A percentile compares a stretch with the other conserved stretches of the same genome.
phyloP scores from a whole-genome alignment of 1,140 invertebrate species.

The Medauroidea extradentata region DNA sequence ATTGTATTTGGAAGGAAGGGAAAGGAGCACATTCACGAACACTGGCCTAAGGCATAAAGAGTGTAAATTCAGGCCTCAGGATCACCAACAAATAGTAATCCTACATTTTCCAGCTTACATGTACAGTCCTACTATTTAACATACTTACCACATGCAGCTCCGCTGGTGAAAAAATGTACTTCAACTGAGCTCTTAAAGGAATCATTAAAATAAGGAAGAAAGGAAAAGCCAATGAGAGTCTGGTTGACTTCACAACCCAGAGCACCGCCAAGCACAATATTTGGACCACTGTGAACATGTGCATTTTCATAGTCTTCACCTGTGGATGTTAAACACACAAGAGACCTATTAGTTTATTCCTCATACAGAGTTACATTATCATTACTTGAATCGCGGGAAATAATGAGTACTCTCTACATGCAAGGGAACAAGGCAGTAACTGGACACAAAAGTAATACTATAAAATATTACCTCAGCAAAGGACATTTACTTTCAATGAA shows the following conservation, averaged over 20 bases:
- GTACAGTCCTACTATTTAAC: background rate
- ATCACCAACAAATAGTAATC: background rate
- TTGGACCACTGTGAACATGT: constrained; percentile 84
- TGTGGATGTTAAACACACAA: too few relatives aligned
- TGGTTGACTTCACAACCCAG: constrained; percentile 85
- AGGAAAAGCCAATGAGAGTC: constrained; percentile 81
- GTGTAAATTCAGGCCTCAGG: background rate
- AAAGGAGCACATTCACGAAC: too few relatives aligned
- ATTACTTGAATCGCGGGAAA: too few relatives aligned
- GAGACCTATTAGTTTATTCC: too few relatives aligned
- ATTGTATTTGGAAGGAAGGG: too few relatives aligned
- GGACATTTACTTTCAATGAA: too few relatives aligned
- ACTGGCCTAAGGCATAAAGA: background rate
- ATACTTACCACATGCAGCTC: constrained; percentile 76
- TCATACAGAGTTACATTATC: too few relatives aligned
- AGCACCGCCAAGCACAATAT: constrained; percentile 68
- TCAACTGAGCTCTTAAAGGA: constrained; percentile 72
- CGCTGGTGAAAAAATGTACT: constrained; percentile 65
- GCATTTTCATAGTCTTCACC: constrained; percentile 89
- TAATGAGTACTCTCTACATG: too few relatives aligned
- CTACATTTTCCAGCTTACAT: background rate
- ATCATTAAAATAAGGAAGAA: constrained; percentile 90
- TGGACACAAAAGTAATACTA: too few relatives aligned
- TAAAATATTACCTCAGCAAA: too few relatives aligned
- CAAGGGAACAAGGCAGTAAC: too few relatives aligned